Conservation (phyloP, 2,888 invertebrate species). For the Napeogenes sylphis region DNA sequence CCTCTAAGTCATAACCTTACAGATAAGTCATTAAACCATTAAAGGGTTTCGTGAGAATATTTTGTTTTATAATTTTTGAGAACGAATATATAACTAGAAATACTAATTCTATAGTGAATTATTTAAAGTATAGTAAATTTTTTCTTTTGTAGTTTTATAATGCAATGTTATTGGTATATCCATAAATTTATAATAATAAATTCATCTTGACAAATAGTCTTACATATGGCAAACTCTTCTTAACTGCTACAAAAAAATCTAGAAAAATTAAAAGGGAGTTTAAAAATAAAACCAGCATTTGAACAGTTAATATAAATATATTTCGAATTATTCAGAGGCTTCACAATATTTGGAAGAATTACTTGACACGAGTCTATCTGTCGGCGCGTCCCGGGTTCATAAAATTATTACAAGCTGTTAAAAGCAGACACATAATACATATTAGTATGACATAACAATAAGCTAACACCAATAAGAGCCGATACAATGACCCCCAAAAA, state of each 20-base stretch:
- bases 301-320: slow-evolving; percentile 79
- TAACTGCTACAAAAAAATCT: not conserved
- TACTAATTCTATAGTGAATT: too few relatives aligned
- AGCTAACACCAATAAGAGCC: slow-evolving; percentile 43
- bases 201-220: not conserved
- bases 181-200: too few relatives aligned
- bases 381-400: slow-evolving; percentile 41
- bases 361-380: slow-evolving; percentile 48
- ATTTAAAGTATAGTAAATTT: too few relatives aligned
- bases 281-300: slow-evolving; percentile 63
- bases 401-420: slow-evolving; percentile 58
- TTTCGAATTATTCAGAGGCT: slow-evolving; percentile 78
- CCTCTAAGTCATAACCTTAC: too few relatives aligned
- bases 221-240: not conserved
- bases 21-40: too few relatives aligned
- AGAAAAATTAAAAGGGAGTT: slow-evolving; percentile 16
- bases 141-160: too few relatives aligned
- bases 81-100: too few relatives aligned
- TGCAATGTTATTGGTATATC: too few relatives aligned
- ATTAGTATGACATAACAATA: slow-evolving; percentile 40
- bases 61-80: too few relatives aligned
- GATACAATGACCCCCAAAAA: slow-evolving; percentile 30
- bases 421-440: slow-evolving; percentile 31
- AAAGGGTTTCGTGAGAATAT: too few relatives aligned
- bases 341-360: slow-evolving; percentile 77